Evolutionary conservation across 2,113 vertebrate genomes (phyloP).

Genomic region (Mugil cephalus): DNA sequence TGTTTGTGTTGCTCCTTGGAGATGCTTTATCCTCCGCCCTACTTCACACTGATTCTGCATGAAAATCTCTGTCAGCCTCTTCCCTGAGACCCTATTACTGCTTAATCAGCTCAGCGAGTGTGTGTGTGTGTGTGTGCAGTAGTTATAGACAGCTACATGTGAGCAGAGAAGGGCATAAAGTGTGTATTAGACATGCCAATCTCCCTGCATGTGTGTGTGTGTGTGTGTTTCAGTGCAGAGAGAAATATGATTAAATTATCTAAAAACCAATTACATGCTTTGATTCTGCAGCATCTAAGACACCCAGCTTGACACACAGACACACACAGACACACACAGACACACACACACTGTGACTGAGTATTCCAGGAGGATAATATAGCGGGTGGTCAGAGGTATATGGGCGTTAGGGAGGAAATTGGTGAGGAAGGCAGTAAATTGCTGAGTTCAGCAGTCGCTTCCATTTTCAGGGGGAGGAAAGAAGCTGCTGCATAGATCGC

Average conservation of each 20-base stretch:
- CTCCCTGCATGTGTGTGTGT: neutral
- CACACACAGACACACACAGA: slow-evolving; percentile 7
- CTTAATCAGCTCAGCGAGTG: slow-evolving; percentile 59
- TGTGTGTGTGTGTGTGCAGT: slow-evolving; percentile 10
- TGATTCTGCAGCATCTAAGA: slow-evolving; percentile 35
- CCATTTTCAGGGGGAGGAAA: slow-evolving; percentile 55
- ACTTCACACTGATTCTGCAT: slow-evolving; percentile 76
- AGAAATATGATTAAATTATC: slow-evolving; percentile 33
- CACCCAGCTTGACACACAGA: slow-evolving; percentile 19
- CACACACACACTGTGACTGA: slow-evolving; percentile 4
- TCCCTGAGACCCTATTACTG: slow-evolving; percentile 49
- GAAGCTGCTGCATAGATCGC: slow-evolving; percentile 53
- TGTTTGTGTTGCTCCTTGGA: slow-evolving; percentile 74
- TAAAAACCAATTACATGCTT: slow-evolving; percentile 49
- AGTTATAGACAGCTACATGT: slow-evolving; percentile 6
- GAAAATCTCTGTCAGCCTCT: slow-evolving; percentile 62
- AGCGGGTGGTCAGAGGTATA: slow-evolving; percentile 30
- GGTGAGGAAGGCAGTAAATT: slow-evolving; percentile 48
- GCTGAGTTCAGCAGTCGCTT: slow-evolving; percentile 72
- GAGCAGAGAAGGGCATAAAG: neutral
- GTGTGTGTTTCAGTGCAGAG: slow-evolving; percentile 4
- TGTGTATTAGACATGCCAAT: neutral
- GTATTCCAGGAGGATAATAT: slow-evolving; percentile 19
- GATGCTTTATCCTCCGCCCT: slow-evolving; percentile 77
- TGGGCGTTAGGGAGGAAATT: slow-evolving; percentile 39